A percentile compares a stretch with the other conserved stretches of the same genome.
Evolutionary conservation across 2,888 invertebrate species (phyloP).

Genomic region (Tiphia femorata): DNA sequence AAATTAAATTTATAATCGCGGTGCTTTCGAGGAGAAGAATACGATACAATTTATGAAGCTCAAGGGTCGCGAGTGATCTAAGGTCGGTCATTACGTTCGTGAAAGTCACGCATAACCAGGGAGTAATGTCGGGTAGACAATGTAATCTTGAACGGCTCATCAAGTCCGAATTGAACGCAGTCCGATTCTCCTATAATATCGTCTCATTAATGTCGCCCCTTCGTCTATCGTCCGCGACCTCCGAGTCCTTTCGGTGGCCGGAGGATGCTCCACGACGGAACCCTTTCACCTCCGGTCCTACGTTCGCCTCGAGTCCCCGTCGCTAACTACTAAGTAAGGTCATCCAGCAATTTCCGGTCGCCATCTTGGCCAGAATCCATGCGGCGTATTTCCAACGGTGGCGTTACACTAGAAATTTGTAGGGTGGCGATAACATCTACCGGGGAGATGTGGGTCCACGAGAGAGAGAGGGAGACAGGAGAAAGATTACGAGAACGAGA

Average conservation of each 20-base stretch:
- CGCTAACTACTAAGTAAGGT: constrained; percentile 62
- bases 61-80: too few species aligned
- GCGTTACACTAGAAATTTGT: constrained; percentile 31
- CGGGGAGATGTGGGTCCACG: constrained; percentile 3
- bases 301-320: constrained; percentile 34
- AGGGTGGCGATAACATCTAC: constrained; percentile 16
- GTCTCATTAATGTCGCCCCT: constrained; percentile 63
- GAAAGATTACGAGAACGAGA: too few species aligned
- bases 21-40: too few species aligned
- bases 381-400: constrained; percentile 33
- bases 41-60: too few species aligned
- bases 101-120: constrained; percentile 31
- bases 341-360: constrained; percentile 68
- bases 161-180: constrained; percentile 58
- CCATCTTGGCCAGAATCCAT: constrained; percentile 58
- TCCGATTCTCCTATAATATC: constrained; percentile 53
- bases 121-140: constrained; percentile 75
- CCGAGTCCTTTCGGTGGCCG: too few species aligned
- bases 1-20: too few species aligned
- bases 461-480: constrained; percentile 1
- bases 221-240: too few species aligned
- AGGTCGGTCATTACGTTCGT: too few species aligned
- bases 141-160: constrained; percentile 66
- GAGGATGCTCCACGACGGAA: constrained; percentile 42
- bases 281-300: constrained; percentile 35